Evolutionary conservation across 2,113 vertebrate genomes (phyloP).

Genomic region (Thunnus maccoyii): DNA sequence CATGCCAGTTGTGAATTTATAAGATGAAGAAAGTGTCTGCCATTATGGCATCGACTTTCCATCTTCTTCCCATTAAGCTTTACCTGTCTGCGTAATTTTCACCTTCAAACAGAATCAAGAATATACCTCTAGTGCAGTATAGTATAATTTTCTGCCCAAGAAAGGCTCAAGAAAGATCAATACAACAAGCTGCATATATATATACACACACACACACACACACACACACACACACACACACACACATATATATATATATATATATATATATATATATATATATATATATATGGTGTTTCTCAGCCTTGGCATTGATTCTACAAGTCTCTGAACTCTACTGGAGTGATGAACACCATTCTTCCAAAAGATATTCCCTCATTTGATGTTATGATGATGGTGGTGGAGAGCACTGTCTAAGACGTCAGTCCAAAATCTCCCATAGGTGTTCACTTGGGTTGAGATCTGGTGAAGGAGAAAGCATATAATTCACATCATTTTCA

Average conservation of each 20-base stretch:
- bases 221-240: not conserved
- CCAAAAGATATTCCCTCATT: no score
- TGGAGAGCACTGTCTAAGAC: no score
- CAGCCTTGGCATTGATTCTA: no score
- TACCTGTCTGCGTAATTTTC: constrained; percentile 30
- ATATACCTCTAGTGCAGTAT: constrained; percentile 1
- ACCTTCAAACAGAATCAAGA: constrained; percentile 35
- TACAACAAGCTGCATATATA: constrained; percentile 49
- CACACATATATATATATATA: constrained; percentile 56
- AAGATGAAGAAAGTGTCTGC: constrained; percentile 7
- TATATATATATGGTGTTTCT: constrained; percentile 6
- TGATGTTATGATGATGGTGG: no score
- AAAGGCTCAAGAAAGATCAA: constrained; percentile 36
- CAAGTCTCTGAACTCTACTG: no score
- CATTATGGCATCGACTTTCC: not conserved
- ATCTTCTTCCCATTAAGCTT: constrained; percentile 5
- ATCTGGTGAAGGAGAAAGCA: no score
- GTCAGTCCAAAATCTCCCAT: no score
- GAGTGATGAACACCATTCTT: no score
- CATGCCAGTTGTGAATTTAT: constrained; percentile 16
- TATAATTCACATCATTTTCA: no score
- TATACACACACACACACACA: no score
- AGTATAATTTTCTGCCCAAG: constrained; percentile 22
- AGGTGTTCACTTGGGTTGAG: no score
- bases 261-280: constrained; percentile 50